Evolutionary conservation across 2,797 vertebrate species (phyloP), one percentile per base, ranked within the genome.

Genomic region (Ptychobarbus kaznakovi): DNA sequence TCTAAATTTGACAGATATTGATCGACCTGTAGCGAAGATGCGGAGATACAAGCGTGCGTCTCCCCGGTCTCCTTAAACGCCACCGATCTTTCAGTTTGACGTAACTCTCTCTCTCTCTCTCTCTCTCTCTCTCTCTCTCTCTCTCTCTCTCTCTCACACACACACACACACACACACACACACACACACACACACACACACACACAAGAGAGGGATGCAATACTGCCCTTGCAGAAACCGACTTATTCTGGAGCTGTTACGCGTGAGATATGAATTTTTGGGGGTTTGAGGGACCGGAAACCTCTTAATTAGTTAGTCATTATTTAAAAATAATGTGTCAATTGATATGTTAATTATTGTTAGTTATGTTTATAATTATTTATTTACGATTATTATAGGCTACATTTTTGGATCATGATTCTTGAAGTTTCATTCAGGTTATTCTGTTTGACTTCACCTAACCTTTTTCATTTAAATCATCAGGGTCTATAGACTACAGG

Each of bases 1-100:
- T 74, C 74, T 72, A 68, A 86, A 84, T 82, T 70, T 82, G 89
- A 88, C 77, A 81, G 63, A 49, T 86, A 88, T 88, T 80, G 86
- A 87, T 87, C 66, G 85, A 86, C 83, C 51, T 77, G 61, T 81
- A 66, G 78, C 42, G 74, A 32, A 87, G 61, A 80, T 69, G 78
- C 42, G 74, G 32, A 87, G 61, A 80, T 69, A 25, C 68, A 68
- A 28, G 63, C 79, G 61, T 58, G 61, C 61, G n/a, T 80, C 40
- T 81, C 69, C 25, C 20, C 44, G 82, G 56, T 75, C 77, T 63
- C 74, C 73, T 78, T 78, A 58, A 82, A 70, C 49, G 49, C 69
- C 28, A 53, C 77, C 35, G 58, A 76, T 81, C 58, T n/a, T 80
- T 70, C 73, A 46, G 72, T 82, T 83, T 87, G 86, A 74, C 66